A percentile compares a stretch with the other conserved stretches of the same genome.
phyloP scores from a whole-genome alignment of 1,140 invertebrate species.

The Agrilus planipennis region DNA sequence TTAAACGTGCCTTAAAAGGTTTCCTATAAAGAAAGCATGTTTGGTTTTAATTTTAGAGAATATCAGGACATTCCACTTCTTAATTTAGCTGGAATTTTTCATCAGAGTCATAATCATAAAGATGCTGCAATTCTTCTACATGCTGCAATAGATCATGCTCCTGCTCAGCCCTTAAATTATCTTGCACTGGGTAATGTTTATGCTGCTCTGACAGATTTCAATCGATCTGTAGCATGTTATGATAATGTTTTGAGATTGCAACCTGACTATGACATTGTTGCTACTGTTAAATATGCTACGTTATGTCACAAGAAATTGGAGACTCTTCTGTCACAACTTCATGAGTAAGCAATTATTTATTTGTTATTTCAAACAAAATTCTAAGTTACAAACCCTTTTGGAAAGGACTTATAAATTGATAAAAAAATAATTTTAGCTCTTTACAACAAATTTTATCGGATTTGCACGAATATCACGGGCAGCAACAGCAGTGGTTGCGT shows the following conservation, averaged over 20 bases:
- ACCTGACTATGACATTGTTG: conserved; percentile 38
- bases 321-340: conserved; percentile 47
- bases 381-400: too few relatives aligned
- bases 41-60: conserved; percentile 38
- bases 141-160: conserved; percentile 67
- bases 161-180: conserved; percentile 57
- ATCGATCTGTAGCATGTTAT: conserved; percentile 50
- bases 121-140: conserved; percentile 71
- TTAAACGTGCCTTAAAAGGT: conserved; percentile 4
- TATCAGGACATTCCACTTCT: conserved; percentile 69
- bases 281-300: conserved; percentile 50
- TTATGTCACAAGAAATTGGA: conserved; percentile 58
- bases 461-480: conserved; percentile 51
- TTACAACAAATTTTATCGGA: conserved; percentile 53
- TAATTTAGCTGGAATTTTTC: conserved; percentile 71
- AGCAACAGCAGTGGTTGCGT: conserved; percentile 51
- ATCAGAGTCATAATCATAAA: conserved; percentile 54
- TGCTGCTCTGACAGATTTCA: conserved; percentile 52
- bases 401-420: too few relatives aligned
- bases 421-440: conserved; percentile 35
- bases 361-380: background rate
- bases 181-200: conserved; percentile 70
- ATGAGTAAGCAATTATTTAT: conserved; percentile 41
- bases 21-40: too few relatives aligned
- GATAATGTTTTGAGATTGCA: conserved; percentile 55